Percentiles rank a stretch among this genome's conserved stretches.
Conservation (phyloP, 1,140 invertebrate genomes). For the Battus philenor region DNA sequence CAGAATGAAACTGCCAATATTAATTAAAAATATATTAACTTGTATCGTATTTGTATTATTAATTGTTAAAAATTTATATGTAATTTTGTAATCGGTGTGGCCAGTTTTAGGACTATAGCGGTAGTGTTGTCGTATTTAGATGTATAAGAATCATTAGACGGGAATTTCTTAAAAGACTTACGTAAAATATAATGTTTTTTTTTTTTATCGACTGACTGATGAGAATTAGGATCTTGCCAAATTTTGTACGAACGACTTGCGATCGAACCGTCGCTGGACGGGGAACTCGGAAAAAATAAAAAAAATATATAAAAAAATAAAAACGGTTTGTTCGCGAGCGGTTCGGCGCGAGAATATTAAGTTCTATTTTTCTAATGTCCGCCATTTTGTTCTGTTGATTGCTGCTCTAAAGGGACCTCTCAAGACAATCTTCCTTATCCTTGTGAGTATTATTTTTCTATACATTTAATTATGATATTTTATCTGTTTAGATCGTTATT, state of each 20-base stretch:
- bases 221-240: conserved; percentile 55
- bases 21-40: too few species aligned
- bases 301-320: conserved; percentile 26
- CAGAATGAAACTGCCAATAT: too few species aligned
- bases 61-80: too few species aligned
- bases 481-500: neutral
- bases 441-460: conserved; percentile 57
- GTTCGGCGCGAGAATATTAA: conserved; percentile 1
- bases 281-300: conserved; percentile 15
- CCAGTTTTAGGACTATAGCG: conserved; percentile 7
- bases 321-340: conserved; percentile 16
- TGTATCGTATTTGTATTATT: too few species aligned
- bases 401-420: conserved; percentile 63
- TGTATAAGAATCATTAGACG: conserved; percentile 3
- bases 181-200: conserved; percentile 19
- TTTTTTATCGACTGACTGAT: conserved; percentile 41
- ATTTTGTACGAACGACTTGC: conserved; percentile 30
- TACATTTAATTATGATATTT: conserved; percentile 13
- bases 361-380: conserved; percentile 24
- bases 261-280: conserved; percentile 5
- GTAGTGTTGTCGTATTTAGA: conserved; percentile 12
- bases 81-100: neutral
- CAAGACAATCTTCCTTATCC: conserved; percentile 67
- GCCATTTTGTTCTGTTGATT: conserved; percentile 32
- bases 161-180: conserved; percentile 25